These are phyloP conservation scores for Aquatica leii DNA, from an alignment of 2,888 invertebrate species.

Conservation along the genomic window DNA sequence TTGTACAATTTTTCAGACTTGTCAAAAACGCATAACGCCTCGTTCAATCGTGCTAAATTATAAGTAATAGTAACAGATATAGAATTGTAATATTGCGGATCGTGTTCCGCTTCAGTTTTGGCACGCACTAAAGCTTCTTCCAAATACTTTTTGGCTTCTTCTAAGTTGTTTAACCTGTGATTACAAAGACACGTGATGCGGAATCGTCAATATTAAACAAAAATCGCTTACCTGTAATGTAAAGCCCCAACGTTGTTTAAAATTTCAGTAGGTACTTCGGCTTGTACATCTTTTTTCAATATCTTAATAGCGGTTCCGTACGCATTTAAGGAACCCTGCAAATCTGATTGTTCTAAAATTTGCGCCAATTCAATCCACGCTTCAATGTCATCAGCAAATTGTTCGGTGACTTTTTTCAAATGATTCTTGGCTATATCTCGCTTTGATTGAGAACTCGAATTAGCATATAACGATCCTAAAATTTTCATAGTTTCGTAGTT, in stretches of 20 bases:
- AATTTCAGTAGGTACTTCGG: constrained; percentile 97
- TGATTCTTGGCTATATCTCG: constrained; percentile 93
- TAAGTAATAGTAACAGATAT: constrained; percentile 97
- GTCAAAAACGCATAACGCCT: constrained; percentile 91
- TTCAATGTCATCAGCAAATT: constrained; percentile 98
- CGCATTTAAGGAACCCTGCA: constrained; percentile 86
- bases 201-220: no score
- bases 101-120: constrained; percentile 82
- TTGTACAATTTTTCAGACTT: constrained; percentile 97
- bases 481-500: constrained; percentile 99
- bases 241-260: constrained; percentile 96
- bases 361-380: constrained; percentile 99
- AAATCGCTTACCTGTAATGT: constrained; percentile 79
- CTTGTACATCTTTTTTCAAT: constrained; percentile 89
- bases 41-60: constrained; percentile 92
- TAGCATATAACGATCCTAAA: constrained; percentile 94
- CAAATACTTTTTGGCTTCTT: constrained; percentile 84
- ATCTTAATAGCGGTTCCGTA: constrained; percentile 94
- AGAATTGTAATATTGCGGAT: constrained; percentile 94
- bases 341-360: constrained; percentile 94
- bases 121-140: constrained; percentile 88
- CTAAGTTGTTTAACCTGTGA: constrained; percentile 81
- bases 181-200: background rate
- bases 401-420: constrained; percentile 93
- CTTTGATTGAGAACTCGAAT: constrained; percentile 86